These are phyloP conservation scores for Rhizoglyphus robini DNA, from an alignment of 1,140 invertebrate genomes.

Conservation along the genomic window DNA sequence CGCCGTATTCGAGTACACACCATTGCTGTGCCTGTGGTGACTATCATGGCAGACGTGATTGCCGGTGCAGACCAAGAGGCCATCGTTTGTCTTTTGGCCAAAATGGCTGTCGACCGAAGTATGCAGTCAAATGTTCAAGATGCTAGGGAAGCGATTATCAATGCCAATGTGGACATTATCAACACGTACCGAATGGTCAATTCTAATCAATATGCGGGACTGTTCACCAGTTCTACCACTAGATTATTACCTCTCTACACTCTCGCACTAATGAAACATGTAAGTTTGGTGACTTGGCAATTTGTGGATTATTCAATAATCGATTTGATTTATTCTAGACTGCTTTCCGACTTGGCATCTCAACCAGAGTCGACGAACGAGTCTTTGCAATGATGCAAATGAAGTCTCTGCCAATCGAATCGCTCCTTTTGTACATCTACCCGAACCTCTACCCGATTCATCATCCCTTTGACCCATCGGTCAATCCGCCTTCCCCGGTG, in stretches of 20 bases:
- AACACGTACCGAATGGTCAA: constrained; percentile 51
- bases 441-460: constrained; percentile 87
- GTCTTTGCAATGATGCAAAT: constrained; percentile 83
- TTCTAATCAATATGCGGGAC: constrained; percentile 29
- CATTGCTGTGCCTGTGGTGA: constrained; percentile 75
- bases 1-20: constrained; percentile 94
- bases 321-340: constrained; percentile 45
- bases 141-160: constrained; percentile 88
- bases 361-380: constrained; percentile 79
- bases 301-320: constrained; percentile 15
- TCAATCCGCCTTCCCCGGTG: constrained; percentile 10
- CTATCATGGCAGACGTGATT: constrained; percentile 67
- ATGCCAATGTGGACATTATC: constrained; percentile 80
- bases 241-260: constrained; percentile 75
- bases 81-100: constrained; percentile 75
- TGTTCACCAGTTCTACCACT: constrained; percentile 58
- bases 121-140: constrained; percentile 68
- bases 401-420: constrained; percentile 67
- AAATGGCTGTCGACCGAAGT: constrained; percentile 94
- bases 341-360: constrained; percentile 70
- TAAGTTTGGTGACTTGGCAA: constrained; percentile 40
- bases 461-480: constrained; percentile 24
- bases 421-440: constrained; percentile 72
- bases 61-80: constrained; percentile 88
- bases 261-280: constrained; percentile 75